These are phyloP conservation scores for Axis porcinus DNA, from an alignment of 2,113 vertebrate species.

Conservation along the genomic window DNA sequence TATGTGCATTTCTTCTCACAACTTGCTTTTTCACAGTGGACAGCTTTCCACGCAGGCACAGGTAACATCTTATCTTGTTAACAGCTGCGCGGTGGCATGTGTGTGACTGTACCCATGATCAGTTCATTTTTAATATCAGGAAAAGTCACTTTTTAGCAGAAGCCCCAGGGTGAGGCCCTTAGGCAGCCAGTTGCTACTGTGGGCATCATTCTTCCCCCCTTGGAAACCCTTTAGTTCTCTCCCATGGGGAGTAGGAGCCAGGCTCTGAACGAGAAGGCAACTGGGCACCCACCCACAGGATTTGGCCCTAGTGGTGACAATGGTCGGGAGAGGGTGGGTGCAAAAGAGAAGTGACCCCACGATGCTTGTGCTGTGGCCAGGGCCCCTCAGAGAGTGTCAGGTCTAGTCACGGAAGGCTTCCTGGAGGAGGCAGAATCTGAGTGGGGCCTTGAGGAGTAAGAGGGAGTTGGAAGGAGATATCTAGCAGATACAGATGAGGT, in stretches of 20 bases:
- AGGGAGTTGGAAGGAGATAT: neutral
- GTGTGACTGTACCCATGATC: fast-evolving
- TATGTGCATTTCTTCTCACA: fast-evolving
- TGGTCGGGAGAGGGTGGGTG: neutral
- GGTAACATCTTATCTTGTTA: neutral
- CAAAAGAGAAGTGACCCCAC: neutral
- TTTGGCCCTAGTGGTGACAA: neutral
- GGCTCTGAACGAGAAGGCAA: neutral
- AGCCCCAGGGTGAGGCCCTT: neutral
- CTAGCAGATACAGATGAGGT: neutral
- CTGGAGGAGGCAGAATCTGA: neutral
- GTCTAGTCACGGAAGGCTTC: neutral
- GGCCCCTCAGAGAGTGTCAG: neutral
- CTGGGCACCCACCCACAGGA: neutral
- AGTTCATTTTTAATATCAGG: neutral
- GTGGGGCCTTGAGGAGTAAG: neutral
- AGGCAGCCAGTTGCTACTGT: neutral
- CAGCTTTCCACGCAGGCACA: neutral
- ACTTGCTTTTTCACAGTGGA: neutral
- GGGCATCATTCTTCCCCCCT: no score
- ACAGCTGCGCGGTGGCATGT: fast-evolving
- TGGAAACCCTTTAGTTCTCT: neutral
- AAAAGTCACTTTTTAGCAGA: neutral
- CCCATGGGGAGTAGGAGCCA: neutral
- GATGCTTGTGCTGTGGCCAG: neutral